phyloP scores from a whole-genome alignment of 2,888 invertebrate species.

The Seira sanloemensis region DNA sequence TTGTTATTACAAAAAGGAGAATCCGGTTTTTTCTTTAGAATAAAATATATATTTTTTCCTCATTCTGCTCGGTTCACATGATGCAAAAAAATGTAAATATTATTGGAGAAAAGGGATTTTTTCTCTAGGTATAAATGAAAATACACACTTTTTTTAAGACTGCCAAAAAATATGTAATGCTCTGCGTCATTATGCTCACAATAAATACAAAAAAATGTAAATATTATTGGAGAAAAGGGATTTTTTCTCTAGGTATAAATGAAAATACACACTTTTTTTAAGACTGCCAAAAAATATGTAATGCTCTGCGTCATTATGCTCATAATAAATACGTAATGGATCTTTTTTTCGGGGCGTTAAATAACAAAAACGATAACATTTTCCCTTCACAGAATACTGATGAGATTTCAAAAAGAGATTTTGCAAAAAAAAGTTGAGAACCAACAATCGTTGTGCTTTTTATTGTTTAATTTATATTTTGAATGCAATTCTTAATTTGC shows the following conservation, averaged over 20 bases:
- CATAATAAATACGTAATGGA: too few species aligned
- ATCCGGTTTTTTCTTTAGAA: slow-evolving; percentile 52
- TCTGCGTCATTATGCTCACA: background rate
- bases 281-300: too few species aligned
- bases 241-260: background rate
- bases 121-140: background rate
- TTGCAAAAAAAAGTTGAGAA: background rate
- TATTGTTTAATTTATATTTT: background rate
- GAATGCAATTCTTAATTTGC: too few species aligned
- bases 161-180: background rate
- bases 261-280: too few species aligned
- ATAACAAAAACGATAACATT: background rate
- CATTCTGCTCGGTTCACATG: slow-evolving; percentile 24
- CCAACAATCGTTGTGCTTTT: background rate
- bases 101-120: background rate
- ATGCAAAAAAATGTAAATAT: background rate
- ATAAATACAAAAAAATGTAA: background rate
- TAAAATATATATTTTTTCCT: slow-evolving; percentile 16
- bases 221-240: background rate
- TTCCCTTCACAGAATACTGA: background rate
- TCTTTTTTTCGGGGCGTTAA: background rate
- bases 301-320: background rate
- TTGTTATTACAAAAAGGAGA: slow-evolving; percentile 22
- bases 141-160: too few species aligned
- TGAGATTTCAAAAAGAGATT: background rate